These are phyloP conservation scores for Pyrgilauda ruficollis DNA, from an alignment of 2,113 vertebrate species.

Conservation along the genomic window DNA sequence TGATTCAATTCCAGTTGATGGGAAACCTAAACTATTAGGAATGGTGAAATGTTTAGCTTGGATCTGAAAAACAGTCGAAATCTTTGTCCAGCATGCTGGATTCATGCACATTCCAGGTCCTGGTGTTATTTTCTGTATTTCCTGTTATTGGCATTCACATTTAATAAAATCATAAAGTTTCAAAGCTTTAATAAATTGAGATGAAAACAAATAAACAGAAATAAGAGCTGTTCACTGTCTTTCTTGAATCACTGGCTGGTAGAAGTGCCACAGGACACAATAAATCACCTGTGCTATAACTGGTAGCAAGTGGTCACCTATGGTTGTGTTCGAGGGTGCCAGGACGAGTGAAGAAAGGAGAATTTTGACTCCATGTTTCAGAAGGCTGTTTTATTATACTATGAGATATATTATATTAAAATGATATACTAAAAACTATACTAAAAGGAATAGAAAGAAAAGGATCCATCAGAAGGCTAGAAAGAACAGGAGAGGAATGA, in stretches of 20 bases:
- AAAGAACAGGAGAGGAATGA: too few relatives aligned
- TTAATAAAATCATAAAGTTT: background rate
- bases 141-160: background rate
- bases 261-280: background rate
- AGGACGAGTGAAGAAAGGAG: too few relatives aligned
- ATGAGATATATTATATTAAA: too few relatives aligned
- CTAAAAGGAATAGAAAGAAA: too few relatives aligned
- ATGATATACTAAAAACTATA: too few relatives aligned
- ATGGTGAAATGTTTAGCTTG: conserved; percentile 10
- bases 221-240: background rate
- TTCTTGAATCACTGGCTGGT: background rate
- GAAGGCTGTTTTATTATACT: too few relatives aligned
- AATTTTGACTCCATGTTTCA: too few relatives aligned
- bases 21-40: background rate
- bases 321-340: too few relatives aligned
- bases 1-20: background rate
- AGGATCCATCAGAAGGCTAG: too few relatives aligned
- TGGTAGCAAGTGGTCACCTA: background rate
- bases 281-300: background rate
- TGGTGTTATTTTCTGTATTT: background rate
- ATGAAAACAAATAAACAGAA: background rate
- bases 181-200: background rate
- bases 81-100: background rate
- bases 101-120: background rate
- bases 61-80: background rate